phyloP scores from a whole-genome alignment of 2,797 vertebrate species.

The Gallinago nigripennis region DNA sequence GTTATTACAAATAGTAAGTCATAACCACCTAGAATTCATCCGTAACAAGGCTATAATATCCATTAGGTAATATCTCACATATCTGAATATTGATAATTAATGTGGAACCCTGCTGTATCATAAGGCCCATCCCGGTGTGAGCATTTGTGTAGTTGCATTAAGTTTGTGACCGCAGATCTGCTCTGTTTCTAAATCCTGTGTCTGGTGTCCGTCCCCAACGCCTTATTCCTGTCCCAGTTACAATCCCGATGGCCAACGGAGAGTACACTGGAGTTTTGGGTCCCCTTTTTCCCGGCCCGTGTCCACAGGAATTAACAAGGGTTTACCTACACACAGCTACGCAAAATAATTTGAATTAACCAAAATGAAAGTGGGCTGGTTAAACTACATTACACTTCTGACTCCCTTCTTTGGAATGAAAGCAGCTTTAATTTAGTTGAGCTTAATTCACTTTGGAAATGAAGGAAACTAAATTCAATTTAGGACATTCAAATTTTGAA shows the following conservation, averaged over 20 bases:
- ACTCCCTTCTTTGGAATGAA: conserved; percentile 50
- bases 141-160: background rate
- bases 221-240: background rate
- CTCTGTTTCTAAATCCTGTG: background rate
- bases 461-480: conserved; percentile 58
- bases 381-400: conserved; percentile 52
- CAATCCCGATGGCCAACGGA: accelerated
- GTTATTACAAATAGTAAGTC: background rate
- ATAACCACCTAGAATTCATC: background rate
- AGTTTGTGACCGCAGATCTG: background rate
- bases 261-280: background rate
- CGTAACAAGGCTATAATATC: background rate
- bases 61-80: background rate
- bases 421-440: conserved; percentile 58
- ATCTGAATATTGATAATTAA: background rate
- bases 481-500: conserved; percentile 46
- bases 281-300: background rate
- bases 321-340: background rate
- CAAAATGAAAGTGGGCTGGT: conserved; percentile 22
- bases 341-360: conserved; percentile 39
- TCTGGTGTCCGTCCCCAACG: background rate
- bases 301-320: background rate
- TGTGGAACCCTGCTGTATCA: background rate
- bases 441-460: conserved; percentile 61
- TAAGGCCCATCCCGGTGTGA: background rate